Base-by-base conservation (phyloP, 2,113 vertebrate species). In the Cyanoramphus novaezelandiae region DNA sequence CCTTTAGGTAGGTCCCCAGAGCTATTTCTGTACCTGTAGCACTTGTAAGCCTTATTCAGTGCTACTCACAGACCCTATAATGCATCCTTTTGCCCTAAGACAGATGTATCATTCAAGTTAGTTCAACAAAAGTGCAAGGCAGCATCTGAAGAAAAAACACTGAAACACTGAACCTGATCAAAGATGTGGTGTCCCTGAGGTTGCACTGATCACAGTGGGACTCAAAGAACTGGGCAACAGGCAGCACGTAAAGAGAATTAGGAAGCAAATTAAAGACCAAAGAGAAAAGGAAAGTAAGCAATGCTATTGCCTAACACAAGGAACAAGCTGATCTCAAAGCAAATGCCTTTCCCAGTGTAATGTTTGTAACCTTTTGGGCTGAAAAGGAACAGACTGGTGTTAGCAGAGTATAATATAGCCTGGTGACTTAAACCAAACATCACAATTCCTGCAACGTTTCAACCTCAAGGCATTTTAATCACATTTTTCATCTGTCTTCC, bases 401-500 rank as follows among this genome's bases (percentile, higher is more conserved):
- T 83, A 80, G 81, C 69, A 93, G 53, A 17, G 10, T 79, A 41
- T 62, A 88, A 90, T 72, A 52, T 6, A 95, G 49, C 24, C 49
- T 88, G 52, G 65, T 84, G 65, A 87, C 62, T 86, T 78, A 82
- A 67, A 87, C 0, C 62, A 79, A 43, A 49, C 43, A 67, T 94
- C 92, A 80, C 70, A 77, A 79, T 83, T 83, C 60, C 49, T 75
- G 41, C 52, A 65, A 76, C 43, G 49, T 43, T 91, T 88, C 78
- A 90, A 16, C 37, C 57, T 93, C 6, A 55, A 95, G 82, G 75
- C 39, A 90, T 83, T 88, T 94, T 82, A 91, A 94, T 92, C 82
- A 90, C 82, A 70, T 62, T 81, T 87, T 86, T 94, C 86, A 82
- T 95, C 89, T 90, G 64, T 91, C 92, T 91, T 92, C 13, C 50